Evolutionary conservation across 1,140 invertebrate species (phyloP), one percentile per base, ranked within the genome.

Genomic region (Rhyacophila brunnea): DNA sequence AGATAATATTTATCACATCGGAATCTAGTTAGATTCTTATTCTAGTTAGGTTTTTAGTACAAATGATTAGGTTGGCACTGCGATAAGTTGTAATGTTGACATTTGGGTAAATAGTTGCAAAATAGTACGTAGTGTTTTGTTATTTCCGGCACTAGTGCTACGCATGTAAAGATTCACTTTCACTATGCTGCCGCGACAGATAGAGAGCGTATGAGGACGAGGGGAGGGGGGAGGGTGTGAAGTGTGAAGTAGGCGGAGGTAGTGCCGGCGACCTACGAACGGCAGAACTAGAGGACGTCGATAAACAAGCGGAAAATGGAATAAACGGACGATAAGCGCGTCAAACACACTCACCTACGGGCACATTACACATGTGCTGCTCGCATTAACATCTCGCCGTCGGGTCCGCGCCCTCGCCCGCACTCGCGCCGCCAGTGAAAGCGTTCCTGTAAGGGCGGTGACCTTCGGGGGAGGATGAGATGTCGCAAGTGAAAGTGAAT

Each of bases 401-500:
- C 45, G 54, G 19, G 34, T 14, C 15, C 44, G 6, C 44, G 7
- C 9, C 23, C 18, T 6, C 32, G 47, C 38, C 15, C 44, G 6
- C 44, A n/a, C 9, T 9, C 18, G 13, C 32, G 47, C 38, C 35
- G 47, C 44, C 47, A 58, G 56, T 51, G 56, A 58, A 58, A 58
- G 50, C 50, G 42, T 38, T 45, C 54, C 38, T n/a, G 40, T 15
- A 38, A 60, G 70, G 71, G 71, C 72, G 69, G 69, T 78, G 76
- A 78, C 76, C 76, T 77, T 76, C 76, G 73, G 68, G 68, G 70
- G 53, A 71, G 70, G 73, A 71, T 70, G 71, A 68, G 73, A 74
- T 74, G 71, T 74, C 74, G 71, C 74, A 73, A 76, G 75, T 74
- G 76, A 78, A 78, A 78, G 76, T 78, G 76, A 78, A 78, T 74